Evolutionary conservation across 1,140 invertebrate species (phyloP), one percentile per base, ranked within the genome.

Genomic region (Chironomus tepperi): DNA sequence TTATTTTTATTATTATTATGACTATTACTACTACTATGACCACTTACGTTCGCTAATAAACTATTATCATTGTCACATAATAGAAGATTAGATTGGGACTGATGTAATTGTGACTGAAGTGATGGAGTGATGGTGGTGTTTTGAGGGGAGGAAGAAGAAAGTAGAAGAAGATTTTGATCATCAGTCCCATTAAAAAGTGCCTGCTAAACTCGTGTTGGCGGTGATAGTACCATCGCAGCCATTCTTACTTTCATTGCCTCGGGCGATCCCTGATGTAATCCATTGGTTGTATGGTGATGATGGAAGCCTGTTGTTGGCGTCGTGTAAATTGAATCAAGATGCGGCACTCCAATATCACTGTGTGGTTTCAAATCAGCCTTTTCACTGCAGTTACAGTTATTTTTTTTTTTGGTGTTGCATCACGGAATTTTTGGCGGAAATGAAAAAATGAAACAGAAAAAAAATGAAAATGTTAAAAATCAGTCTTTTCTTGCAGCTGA

Each of bases 221-320:
- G 89, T 85, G 90, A 89, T 82, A 90, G 87, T 82, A 90, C 89
- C 85, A 90, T 89, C 80, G 89, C 88, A 79, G 89, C 89, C 80
- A 90, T 88, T 83, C 89, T 89, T 85, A 90, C 89, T 89, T 91
- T 90, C 87, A 90, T 89, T 81, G 89, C 89, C 80, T 87, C 89
- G 43, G 89, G 88, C 78, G 87, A 88, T 77, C 83, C 82, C 24
- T 78, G 77, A 76, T 78, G 77, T 77, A 76, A 18, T 77, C 78
- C 75, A 78, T 79, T 75, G 77, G 82, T 79, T 43, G 81, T 80
- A 74, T 78, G 77, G 78, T 82, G 81, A 76, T 67, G 79, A 81
- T 67, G 24, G 76, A 78, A 42, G 75, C 75, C 74, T 76, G 77
- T 70, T 19, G 65, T 64, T 74, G 83, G 81, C 76, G 81, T 82